These are phyloP conservation scores for Piaya cayana DNA, from an alignment of 2,113 vertebrate species.

Conservation along the genomic window DNA sequence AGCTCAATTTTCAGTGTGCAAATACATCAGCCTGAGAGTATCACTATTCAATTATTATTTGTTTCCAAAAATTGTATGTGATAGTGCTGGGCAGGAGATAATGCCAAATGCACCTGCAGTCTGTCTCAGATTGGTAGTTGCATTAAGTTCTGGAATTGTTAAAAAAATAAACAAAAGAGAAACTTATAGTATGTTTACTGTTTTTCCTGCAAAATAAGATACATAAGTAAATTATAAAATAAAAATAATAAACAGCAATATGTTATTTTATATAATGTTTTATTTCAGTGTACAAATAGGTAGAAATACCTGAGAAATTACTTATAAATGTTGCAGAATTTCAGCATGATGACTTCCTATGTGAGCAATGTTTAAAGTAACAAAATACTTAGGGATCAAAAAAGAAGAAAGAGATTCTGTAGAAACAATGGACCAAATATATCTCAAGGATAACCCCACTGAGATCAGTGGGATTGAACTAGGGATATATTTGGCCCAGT, in stretches of 20 bases:
- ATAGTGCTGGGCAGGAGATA: not conserved
- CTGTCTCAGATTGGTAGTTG: not conserved
- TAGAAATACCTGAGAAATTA: not conserved
- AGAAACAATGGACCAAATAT: slow-evolving; percentile 56
- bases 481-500: slow-evolving; percentile 64
- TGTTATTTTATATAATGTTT: not conserved
- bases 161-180: not conserved
- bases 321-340: not conserved
- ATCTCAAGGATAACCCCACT: slow-evolving; percentile 55
- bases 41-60: not conserved
- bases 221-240: not conserved
- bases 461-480: slow-evolving; percentile 64
- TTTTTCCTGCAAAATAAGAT: not conserved
- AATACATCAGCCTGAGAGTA: not conserved
- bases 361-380: slow-evolving; percentile 44
- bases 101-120: not conserved
- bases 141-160: not conserved
- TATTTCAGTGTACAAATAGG: not conserved
- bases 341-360: not conserved
- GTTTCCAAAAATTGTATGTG: not conserved
- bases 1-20: not conserved
- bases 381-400: slow-evolving; percentile 48
- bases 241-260: not conserved
- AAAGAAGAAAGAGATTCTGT: slow-evolving; percentile 50
- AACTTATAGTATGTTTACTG: not conserved